Evolutionary conservation across 2,113 vertebrate genomes (phyloP).

Genomic region (Mirounga angustirostris): DNA sequence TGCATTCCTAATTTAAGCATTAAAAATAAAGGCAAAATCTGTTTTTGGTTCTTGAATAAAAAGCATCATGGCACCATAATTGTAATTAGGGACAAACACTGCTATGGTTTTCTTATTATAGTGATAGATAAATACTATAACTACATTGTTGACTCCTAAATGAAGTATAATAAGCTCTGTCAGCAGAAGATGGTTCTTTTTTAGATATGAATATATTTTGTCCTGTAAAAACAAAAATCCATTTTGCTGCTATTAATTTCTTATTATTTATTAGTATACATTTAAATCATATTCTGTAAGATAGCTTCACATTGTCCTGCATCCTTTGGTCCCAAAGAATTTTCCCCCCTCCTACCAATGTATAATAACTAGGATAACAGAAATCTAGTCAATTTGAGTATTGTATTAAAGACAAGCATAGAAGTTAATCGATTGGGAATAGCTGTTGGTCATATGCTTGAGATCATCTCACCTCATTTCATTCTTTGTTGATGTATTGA

Average conservation of each 20-base stretch:
- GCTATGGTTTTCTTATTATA: conserved; percentile 68
- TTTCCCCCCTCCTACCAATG: background rate
- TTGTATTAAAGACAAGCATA: background rate
- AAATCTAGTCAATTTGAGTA: background rate
- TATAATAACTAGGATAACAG: conserved; percentile 1
- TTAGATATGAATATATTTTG: conserved; percentile 74
- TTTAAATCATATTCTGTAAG: conserved; percentile 11
- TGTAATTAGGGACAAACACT: conserved; percentile 54
- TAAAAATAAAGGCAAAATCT: conserved; percentile 57
- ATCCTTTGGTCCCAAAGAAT: background rate
- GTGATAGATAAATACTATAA: conserved; percentile 62
- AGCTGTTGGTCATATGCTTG: background rate
- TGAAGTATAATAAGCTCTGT: conserved; percentile 26
- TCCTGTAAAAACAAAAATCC: conserved; percentile 80
- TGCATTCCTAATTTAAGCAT: conserved; percentile 57
- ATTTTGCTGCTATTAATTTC: conserved; percentile 75
- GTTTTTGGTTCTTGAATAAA: conserved; percentile 45
- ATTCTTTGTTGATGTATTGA: conserved; percentile 24
- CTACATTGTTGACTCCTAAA: conserved; percentile 53
- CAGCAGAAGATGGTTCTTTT: conserved; percentile 68
- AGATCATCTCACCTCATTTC: background rate
- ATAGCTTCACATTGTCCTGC: background rate
- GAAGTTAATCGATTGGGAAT: background rate
- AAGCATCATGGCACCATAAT: conserved; percentile 6
- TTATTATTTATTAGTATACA: conserved; percentile 85